Base-by-base conservation (phyloP, 2,888 invertebrate species). In the Acleris holmiana region DNA sequence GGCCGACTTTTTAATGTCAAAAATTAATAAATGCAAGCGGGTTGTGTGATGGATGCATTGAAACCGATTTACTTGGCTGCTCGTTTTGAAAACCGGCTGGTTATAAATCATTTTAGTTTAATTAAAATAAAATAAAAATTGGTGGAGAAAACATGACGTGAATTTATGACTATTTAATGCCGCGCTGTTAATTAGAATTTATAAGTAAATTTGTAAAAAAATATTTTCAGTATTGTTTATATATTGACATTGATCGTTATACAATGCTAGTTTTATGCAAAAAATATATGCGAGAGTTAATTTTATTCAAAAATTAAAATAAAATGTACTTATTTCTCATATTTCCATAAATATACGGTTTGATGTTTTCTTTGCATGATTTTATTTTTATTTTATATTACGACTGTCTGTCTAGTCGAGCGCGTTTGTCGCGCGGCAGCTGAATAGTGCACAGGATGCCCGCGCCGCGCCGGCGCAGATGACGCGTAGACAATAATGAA, bases 1-100 rank as follows among this genome's bases (percentile, higher is more conserved):
- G 65, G 65, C 65, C 44, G 65, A 35, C 60, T 60, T 65, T 65
- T 65, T 65, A 60, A 65, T 65, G 65, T 65, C 65, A 55, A 65
- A 65, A 65, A 60, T 65, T 65, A 65, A 65, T 65, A 65, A 65
- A 65, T 65, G 65, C 60, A 65, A 54, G 55, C 65, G 54, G 65
- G 46, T 62, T 21, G 49, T 21, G 49, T 65, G 65, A 65, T 65
- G 65, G 65, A 65, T 65, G 54, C 55, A 55, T 58, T 48, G 57
- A 53, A 18, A 62, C 55, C 54, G 59, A 65, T 59, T 65, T 65
- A 60, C 65, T 54, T 59, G 58, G 58, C 5, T 41, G 49, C 41
- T 64, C 58, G 53, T 64, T 64, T 64, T 50, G 49, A 55, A 65
- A 59, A 58, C 58, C 35, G 50, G 25, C 64, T 65, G 49, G 65